Conservation (phyloP, 2,888 invertebrate species). For the Scaptomyza tumidula region DNA sequence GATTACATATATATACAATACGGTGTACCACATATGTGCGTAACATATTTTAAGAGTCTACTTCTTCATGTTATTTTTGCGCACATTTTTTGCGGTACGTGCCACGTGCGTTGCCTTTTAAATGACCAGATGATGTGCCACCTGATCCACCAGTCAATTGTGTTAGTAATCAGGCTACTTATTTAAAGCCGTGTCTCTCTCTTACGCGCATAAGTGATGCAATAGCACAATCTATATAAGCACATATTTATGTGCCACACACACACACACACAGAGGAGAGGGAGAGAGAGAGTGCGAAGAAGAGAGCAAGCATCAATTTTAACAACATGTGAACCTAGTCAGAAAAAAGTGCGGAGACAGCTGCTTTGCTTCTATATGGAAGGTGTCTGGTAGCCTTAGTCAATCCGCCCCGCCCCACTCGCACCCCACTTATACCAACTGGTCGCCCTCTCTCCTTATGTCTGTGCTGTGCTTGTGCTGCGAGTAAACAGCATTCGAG, state of each 20-base stretch:
- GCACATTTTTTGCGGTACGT: not conserved
- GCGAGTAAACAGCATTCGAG: conserved; percentile 76
- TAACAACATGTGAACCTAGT: conserved; percentile 46
- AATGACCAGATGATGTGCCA: conserved; percentile 26
- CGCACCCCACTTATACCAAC: not conserved
- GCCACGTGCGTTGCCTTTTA: conserved; percentile 8
- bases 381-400: conserved; percentile 43
- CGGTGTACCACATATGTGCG: not conserved
- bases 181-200: conserved; percentile 37
- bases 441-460: conserved; percentile 12
- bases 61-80: not conserved
- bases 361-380: conserved; percentile 7
- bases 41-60: not conserved
- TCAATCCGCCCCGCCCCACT: not conserved
- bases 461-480: conserved; percentile 38
- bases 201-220: conserved; percentile 34
- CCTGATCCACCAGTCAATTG: conserved; percentile 43
- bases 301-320: conserved; percentile 54
- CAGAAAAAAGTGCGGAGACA: conserved; percentile 11
- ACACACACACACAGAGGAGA: conserved; percentile 7
- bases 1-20: not conserved
- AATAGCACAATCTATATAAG: conserved; percentile 25
- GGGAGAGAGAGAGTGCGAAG: not conserved
- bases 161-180: conserved; percentile 55
- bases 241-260: conserved; percentile 27